phyloP scores from a whole-genome alignment of 1,140 invertebrate genomes.

The Procambarus virginalis region DNA sequence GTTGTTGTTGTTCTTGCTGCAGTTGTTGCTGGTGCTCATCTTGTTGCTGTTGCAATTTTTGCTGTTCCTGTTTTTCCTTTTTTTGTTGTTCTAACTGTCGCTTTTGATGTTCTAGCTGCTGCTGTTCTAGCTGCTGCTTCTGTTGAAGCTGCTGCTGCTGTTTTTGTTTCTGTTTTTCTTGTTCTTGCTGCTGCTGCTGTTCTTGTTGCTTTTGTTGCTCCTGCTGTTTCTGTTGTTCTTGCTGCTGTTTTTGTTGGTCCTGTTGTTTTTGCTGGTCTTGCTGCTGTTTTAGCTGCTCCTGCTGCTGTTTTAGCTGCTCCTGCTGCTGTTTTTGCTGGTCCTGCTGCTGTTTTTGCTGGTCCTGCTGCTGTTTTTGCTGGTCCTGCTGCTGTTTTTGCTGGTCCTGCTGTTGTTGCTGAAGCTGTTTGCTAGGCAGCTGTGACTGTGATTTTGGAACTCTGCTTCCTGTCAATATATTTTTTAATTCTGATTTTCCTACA shows the following conservation, averaged over 20 bases:
- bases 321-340: not conserved
- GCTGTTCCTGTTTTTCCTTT: constrained; percentile 5
- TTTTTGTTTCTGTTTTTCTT: constrained; percentile 18
- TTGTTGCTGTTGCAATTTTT: constrained; percentile 1
- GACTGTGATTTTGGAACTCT: constrained; percentile 33
- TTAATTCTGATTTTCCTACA: constrained; percentile 26
- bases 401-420: constrained; percentile 19
- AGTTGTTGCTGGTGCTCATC: constrained; percentile 19
- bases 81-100: constrained; percentile 29
- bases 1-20: constrained; percentile 7
- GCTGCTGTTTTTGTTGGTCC: constrained; percentile 28
- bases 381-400: constrained; percentile 9
- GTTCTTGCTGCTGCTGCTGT: constrained; percentile 7
- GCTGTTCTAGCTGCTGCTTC: constrained; percentile 17
- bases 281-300: not conserved
- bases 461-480: constrained; percentile 35
- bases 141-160: constrained; percentile 18
- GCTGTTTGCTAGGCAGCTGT: constrained; percentile 24
- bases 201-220: constrained; percentile 23
- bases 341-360: not conserved
- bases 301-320: not conserved
- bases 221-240: constrained; percentile 32
- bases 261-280: constrained; percentile 6
- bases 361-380: constrained; percentile 2
- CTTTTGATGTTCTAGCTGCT: constrained; percentile 34